Conservation (phyloP, 2,888 invertebrate species). For the Micoletzkya japonica region DNA sequence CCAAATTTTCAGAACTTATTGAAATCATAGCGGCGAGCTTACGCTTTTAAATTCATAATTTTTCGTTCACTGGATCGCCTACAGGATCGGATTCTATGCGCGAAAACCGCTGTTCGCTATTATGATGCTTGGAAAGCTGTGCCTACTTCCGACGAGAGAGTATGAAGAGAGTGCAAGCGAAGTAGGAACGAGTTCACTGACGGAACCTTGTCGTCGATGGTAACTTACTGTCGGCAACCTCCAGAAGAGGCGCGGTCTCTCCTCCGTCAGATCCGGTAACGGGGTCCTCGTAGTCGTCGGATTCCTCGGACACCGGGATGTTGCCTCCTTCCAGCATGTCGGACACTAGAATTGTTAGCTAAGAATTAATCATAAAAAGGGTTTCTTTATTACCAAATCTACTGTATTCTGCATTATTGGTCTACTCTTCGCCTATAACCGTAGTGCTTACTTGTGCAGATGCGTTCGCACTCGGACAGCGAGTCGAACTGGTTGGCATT, state of each 20-base stretch:
- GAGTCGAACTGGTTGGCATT: slow-evolving; percentile 60
- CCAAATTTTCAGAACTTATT: too few species aligned
- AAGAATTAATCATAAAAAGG: not conserved
- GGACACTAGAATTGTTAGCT: not conserved
- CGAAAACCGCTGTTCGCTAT: too few species aligned
- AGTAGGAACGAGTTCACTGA: too few species aligned
- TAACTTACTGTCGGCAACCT: too few species aligned
- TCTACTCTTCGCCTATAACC: not conserved
- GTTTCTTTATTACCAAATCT: too few species aligned
- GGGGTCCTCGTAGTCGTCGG: slow-evolving; percentile 2
- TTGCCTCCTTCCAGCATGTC: not conserved
- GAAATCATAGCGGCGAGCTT: too few species aligned
- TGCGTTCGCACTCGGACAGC: slow-evolving; percentile 52
- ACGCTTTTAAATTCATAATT: too few species aligned
- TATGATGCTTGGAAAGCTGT: too few species aligned
- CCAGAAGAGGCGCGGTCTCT: not conserved
- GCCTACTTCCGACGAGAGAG: slow-evolving; percentile 14
- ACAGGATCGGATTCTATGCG: too few species aligned
- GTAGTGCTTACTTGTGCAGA: slow-evolving; percentile 41
- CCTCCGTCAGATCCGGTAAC: slow-evolving; percentile 8
- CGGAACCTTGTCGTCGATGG: too few species aligned
- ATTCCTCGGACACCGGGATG: not conserved
- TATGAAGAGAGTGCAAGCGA: not conserved
- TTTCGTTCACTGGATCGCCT: too few species aligned
- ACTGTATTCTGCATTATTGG: too few species aligned